Base-by-base conservation (phyloP, 1,140 invertebrate genomes). In the Mamestra configurata region DNA sequence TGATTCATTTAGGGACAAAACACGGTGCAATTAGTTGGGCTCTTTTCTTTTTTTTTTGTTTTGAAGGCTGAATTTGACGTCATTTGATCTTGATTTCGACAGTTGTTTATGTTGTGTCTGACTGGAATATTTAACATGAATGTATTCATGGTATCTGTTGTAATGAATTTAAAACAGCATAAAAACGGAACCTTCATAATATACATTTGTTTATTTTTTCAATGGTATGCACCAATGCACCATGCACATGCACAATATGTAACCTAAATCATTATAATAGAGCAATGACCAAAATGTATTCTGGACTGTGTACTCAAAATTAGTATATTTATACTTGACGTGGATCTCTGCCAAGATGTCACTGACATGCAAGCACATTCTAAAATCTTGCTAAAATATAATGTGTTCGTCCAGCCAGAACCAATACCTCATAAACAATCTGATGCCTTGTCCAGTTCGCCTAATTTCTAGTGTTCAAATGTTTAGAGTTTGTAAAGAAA, bases 261-360 rank as follows among this genome's bases (percentile, higher is more conserved):
- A 86, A 90, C 90, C 89, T 71, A 89, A 85, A 92, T 90, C 86
- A 82, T 84, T 82, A 85, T 87, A 87, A 87, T 89, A 90, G 90
- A 89, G 89, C 88, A 92, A 89, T 92, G 88, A 93, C 91, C 90
- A 94, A 92, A 90, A 85, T 88, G 86, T 91, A 88, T 90, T 89
- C 90, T 88, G 89, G 86, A 90, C 87, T 84, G 88, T 90, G 90
- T 82, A 91, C 84, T 86, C 81, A 90, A 93, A 92, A 91, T 93
- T 92, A 84, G 88, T 92, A 86, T 94, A 94, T 93, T 92, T 93
- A 94, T 94, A 93, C 86, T 90, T 90, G 80, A 87, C 76, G 82
- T 92, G 93, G 93, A 93, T 80, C 82, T 64, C 75, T 91, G 93
- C 93, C 93, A 94, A 93, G 86, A 93, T 89, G 91, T 89, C 90